Conservation (phyloP, 2,113 vertebrate genomes). For the Neoarius graeffei region DNA sequence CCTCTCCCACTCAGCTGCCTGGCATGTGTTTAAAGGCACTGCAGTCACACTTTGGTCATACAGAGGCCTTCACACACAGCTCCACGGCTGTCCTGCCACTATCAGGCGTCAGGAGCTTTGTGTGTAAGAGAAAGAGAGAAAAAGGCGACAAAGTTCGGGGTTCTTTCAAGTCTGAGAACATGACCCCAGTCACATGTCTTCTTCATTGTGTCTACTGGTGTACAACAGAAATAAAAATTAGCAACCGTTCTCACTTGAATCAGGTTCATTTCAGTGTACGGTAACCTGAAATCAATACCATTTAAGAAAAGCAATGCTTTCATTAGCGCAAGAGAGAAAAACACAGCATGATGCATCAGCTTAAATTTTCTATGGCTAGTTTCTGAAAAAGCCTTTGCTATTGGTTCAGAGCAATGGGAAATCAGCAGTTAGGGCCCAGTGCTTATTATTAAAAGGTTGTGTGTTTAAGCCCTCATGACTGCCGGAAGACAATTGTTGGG, state of each 20-base stretch:
- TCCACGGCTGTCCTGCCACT: conserved; percentile 13
- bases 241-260: not conserved
- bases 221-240: not conserved
- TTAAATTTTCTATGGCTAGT: conserved; percentile 4
- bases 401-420: not conserved
- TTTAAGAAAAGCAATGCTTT: conserved; percentile 16
- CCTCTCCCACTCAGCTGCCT: conserved; percentile 18
- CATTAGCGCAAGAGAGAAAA: conserved; percentile 1
- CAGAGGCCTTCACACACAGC: conserved; percentile 5
- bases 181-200: conserved; percentile 1
- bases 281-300: conserved; percentile 15
- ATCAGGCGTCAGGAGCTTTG: conserved; percentile 34
- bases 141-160: not conserved
- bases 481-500: not conserved
- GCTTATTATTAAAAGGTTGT: not conserved
- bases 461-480: not conserved
- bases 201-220: not conserved
- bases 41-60: conserved; percentile 37
- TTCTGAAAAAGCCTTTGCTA: not conserved
- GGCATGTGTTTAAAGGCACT: conserved; percentile 39
- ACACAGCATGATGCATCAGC: conserved; percentile 11
- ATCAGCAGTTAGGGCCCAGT: not conserved
- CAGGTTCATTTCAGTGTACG: conserved; percentile 1
- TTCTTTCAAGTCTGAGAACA: conserved; percentile 8
- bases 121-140: conserved; percentile 7